A percentile compares a stretch with the other conserved stretches of the same genome.
Evolutionary conservation across 2,888 invertebrate genomes (phyloP).

Genomic region (Steinernema scapterisci): DNA sequence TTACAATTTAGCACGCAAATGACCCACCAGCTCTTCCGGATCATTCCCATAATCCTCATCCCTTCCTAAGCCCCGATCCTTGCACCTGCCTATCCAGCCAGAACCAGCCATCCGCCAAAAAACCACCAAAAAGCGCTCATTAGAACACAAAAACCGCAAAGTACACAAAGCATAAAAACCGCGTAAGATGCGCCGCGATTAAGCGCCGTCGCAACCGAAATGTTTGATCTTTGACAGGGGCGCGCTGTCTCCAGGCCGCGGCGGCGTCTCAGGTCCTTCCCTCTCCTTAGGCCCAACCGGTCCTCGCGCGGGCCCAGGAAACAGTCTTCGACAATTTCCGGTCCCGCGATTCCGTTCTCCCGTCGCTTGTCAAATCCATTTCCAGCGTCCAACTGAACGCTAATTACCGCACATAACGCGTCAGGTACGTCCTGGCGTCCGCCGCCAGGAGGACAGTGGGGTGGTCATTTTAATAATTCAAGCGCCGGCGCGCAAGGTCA

Average conservation of each 20-base stretch:
- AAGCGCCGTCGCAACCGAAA: background rate
- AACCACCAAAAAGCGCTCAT: background rate
- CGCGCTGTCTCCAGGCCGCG: slow-evolving; percentile 27
- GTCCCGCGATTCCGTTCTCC: background rate
- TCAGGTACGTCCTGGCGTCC: background rate
- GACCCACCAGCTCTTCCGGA: too few species aligned
- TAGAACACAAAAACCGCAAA: background rate
- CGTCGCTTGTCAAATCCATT: background rate
- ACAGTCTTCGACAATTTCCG: background rate
- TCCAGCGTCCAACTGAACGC: background rate
- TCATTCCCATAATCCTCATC: background rate
- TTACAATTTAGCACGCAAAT: too few species aligned
- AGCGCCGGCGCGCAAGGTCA: slow-evolving; percentile 31
- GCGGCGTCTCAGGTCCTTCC: too few species aligned
- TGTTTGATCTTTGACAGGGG: slow-evolving; percentile 25
- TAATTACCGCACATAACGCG: slow-evolving; percentile 13
- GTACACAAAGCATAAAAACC: background rate
- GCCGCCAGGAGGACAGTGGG: background rate
- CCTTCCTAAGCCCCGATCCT: background rate
- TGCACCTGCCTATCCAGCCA: background rate
- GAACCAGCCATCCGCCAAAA: background rate
- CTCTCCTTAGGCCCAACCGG: slow-evolving; percentile 9
- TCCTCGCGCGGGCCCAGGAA: background rate
- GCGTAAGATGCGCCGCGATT: slow-evolving; percentile 10
- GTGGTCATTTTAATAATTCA: slow-evolving; percentile 22